These are phyloP conservation scores for Acleris literana DNA, from an alignment of 2,888 invertebrate species.

Conservation along the genomic window DNA sequence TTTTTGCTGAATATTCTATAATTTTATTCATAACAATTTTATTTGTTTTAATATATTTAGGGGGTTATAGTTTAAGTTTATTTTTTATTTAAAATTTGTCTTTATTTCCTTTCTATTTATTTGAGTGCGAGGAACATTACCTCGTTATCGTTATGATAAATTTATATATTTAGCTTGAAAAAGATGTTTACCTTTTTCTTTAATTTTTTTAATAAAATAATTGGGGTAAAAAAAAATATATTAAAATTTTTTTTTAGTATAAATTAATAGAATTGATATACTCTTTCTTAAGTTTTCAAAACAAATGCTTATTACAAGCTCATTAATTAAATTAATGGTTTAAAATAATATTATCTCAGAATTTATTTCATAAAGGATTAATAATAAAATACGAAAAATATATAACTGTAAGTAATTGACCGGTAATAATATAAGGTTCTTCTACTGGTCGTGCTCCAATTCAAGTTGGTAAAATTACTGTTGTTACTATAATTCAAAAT, in stretches of 20 bases:
- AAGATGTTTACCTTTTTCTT: conserved; percentile 85
- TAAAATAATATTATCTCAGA: conserved; percentile 81
- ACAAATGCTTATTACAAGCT: conserved; percentile 86
- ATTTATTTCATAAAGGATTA: conserved; percentile 75
- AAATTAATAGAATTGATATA: conserved; percentile 83
- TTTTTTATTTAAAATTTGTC: conserved; percentile 82
- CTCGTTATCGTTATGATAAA: conserved; percentile 90
- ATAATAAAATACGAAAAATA: conserved; percentile 85
- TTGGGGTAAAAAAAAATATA: conserved; percentile 80
- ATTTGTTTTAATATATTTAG: conserved; percentile 84
- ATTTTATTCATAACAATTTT: conserved; percentile 87
- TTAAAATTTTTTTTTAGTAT: conserved; percentile 66
- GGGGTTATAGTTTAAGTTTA: conserved; percentile 70
- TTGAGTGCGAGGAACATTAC: conserved; percentile 86
- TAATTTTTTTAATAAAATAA: conserved; percentile 85
- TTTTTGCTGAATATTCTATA: conserved; percentile 87
- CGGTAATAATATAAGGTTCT: conserved; percentile 84
- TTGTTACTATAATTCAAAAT: conserved; percentile 83
- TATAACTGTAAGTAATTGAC: conserved; percentile 84
- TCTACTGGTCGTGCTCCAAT: conserved; percentile 88
- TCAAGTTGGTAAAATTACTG: conserved; percentile 87
- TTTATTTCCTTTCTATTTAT: conserved; percentile 85
- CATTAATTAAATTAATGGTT: conserved; percentile 77
- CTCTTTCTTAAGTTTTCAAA: conserved; percentile 88
- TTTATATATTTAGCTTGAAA: conserved; percentile 88